Percentiles rank a stretch among this genome's conserved stretches.
These are phyloP conservation scores for Rhamphomyia laevipes DNA, from an alignment of 2,888 invertebrate genomes.

Conservation along the genomic window DNA sequence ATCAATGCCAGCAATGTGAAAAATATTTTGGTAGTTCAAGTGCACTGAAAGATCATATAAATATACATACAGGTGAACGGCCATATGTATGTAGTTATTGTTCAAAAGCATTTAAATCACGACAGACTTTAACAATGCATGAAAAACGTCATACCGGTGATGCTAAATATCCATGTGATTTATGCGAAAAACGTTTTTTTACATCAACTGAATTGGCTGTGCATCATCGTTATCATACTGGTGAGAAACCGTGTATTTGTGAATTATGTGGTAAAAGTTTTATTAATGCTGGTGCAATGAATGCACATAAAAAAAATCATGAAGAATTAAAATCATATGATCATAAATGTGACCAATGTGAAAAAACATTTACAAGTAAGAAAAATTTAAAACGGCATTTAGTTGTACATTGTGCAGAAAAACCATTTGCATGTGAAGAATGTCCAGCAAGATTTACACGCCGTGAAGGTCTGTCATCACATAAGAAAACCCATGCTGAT, in stretches of 20 bases:
- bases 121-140: neutral
- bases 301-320: constrained; percentile 1
- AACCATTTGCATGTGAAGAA: neutral
- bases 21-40: neutral
- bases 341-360: neutral
- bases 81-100: neutral
- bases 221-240: neutral
- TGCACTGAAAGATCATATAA: neutral
- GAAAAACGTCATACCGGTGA: neutral
- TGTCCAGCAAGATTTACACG: neutral
- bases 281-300: neutral
- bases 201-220: neutral
- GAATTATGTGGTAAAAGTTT: neutral
- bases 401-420: neutral
- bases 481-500: neutral
- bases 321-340: neutral
- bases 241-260: neutral
- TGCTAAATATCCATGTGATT: neutral
- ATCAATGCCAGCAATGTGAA: neutral
- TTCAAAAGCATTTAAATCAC: neutral
- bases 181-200: neutral
- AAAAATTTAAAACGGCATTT: neutral
- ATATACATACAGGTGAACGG: neutral
- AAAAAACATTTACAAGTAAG: neutral
- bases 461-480: neutral